Percentiles rank a stretch among this genome's conserved stretches.
These are phyloP conservation scores for Morone chrysops DNA, from an alignment of 2,113 vertebrate genomes.

Conservation along the genomic window DNA sequence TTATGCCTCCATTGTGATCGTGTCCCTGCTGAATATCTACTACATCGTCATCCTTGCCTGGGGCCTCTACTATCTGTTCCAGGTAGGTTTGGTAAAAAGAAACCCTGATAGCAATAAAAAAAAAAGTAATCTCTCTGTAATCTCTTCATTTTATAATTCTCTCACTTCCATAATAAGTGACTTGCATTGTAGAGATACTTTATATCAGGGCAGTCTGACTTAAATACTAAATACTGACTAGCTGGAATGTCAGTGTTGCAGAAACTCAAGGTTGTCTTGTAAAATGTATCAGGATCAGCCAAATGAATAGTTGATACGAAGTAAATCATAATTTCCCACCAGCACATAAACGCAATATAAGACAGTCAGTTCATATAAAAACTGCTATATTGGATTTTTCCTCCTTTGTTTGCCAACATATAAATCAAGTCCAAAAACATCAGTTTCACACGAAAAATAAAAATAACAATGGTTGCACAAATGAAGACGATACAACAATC, in stretches of 20 bases:
- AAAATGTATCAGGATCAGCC: not conserved
- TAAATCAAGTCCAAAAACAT: not conserved
- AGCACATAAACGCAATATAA: not conserved
- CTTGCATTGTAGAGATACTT: not conserved
- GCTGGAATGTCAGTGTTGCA: not conserved
- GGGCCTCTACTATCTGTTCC: constrained; percentile 97
- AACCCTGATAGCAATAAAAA: not conserved
- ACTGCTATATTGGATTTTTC: no score
- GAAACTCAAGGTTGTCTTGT: not conserved
- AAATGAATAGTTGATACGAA: not conserved
- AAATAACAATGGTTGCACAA: not conserved
- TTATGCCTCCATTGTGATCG: constrained; percentile 98
- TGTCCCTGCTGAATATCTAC: constrained; percentile 97
- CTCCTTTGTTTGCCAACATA: not conserved
- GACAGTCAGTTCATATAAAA: no score
- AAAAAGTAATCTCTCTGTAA: not conserved
- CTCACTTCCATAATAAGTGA: not conserved
- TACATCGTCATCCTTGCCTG: constrained; percentile 99
- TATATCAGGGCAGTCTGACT: not conserved
- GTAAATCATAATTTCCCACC: not conserved
- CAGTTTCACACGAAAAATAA: no score
- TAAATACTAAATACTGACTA: not conserved
- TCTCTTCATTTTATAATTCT: not conserved
- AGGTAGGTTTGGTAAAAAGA: constrained; percentile 50
- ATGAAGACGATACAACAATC: no score